Conservation (phyloP, 2,797 vertebrate species). For the Acrossocheilus wenchowensis region DNA sequence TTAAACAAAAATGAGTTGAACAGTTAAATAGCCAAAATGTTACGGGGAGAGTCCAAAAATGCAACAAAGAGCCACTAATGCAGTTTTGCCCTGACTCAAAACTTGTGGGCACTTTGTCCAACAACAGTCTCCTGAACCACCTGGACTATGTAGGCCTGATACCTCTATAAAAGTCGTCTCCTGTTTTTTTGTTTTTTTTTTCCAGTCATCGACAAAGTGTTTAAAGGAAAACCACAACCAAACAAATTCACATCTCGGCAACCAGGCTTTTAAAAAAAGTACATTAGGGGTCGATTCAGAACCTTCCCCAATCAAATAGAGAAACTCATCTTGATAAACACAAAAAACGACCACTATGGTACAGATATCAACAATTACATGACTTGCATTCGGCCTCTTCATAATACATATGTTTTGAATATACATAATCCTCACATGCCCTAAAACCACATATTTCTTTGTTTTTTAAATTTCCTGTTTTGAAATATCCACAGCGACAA, state of each 20-base stretch:
- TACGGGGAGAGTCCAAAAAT: conserved; percentile 28
- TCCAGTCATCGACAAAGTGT: conserved; percentile 64
- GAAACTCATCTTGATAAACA: conserved; percentile 68
- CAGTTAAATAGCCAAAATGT: conserved; percentile 52
- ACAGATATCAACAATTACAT: conserved; percentile 77
- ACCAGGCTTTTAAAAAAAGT: conserved; percentile 49
- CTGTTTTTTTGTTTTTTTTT: conserved; percentile 53
- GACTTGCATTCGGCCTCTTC: conserved; percentile 72
- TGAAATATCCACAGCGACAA: conserved; percentile 48
- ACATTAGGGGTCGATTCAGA: conserved; percentile 57
- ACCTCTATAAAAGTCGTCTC: conserved; percentile 21
- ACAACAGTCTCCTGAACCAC: conserved; percentile 49
- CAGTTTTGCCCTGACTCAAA: conserved; percentile 43
- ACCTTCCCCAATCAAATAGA: conserved; percentile 66
- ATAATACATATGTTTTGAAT: conserved; percentile 73
- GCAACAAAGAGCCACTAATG: conserved; percentile 35
- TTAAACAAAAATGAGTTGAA: conserved; percentile 32
- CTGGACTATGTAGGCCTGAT: conserved; percentile 34
- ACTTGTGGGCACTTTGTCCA: conserved; percentile 28
- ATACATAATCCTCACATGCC: conserved; percentile 73
- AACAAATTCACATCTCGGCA: conserved; percentile 58
- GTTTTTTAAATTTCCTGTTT: conserved; percentile 32
- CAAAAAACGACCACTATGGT: conserved; percentile 76
- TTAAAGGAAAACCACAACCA: conserved; percentile 67
- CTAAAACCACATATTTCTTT: conserved; percentile 67